Evolutionary conservation across 2,113 vertebrate genomes (phyloP).

Genomic region (Eretmodus cyanostictus): DNA sequence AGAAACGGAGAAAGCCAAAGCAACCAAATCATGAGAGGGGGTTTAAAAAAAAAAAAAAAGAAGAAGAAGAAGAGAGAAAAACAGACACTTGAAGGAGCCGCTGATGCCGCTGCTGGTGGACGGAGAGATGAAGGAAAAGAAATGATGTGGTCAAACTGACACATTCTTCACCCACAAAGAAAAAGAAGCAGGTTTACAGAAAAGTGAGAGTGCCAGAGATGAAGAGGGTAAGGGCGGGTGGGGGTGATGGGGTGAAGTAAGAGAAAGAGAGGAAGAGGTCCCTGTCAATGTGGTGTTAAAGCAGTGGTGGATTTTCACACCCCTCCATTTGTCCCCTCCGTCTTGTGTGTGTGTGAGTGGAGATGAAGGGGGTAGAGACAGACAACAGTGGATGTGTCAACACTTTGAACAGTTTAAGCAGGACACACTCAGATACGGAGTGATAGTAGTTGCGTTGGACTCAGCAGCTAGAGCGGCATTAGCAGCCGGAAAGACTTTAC

Average conservation of each 20-base stretch:
- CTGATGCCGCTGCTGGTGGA: neutral
- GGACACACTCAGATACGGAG: neutral
- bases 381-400: slow-evolving; percentile 31
- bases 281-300: slow-evolving; percentile 34
- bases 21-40: neutral
- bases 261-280: slow-evolving; percentile 30
- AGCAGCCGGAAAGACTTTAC: neutral
- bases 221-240: neutral
- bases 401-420: slow-evolving; percentile 34
- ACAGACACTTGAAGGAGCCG: neutral
- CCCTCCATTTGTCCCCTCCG: slow-evolving; percentile 55
- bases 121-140: slow-evolving; percentile 10
- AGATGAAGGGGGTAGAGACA: neutral
- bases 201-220: slow-evolving; percentile 34
- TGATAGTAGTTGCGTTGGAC: slow-evolving; percentile 2
- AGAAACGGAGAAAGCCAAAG: slow-evolving; percentile 16
- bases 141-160: slow-evolving; percentile 49
- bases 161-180: slow-evolving; percentile 60
- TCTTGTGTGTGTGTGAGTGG: slow-evolving; percentile 13
- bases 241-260: neutral
- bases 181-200: neutral
- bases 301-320: slow-evolving; percentile 60
- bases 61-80: neutral
- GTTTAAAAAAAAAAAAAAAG: neutral
- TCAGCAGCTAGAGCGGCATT: neutral